Evolutionary conservation across 2,888 invertebrate species (phyloP).

Genomic region (Tetragonisca angustula): DNA sequence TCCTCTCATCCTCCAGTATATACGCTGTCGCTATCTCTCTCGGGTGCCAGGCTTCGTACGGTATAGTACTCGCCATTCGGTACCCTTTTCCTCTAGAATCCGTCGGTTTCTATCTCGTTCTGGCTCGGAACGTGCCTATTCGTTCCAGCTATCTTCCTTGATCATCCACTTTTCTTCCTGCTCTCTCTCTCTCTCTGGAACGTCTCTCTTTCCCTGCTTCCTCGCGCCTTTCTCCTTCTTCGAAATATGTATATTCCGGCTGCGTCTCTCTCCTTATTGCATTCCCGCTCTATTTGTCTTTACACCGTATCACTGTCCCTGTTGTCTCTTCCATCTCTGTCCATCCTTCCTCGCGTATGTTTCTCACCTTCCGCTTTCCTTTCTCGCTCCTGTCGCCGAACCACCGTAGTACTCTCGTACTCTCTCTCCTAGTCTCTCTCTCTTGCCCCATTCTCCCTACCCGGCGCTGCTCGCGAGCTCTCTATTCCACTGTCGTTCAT

Average conservation of each 20-base stretch:
- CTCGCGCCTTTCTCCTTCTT: slow-evolving; percentile 31
- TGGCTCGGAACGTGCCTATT: slow-evolving; percentile 36
- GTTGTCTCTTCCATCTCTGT: slow-evolving; percentile 42
- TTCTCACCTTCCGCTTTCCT: slow-evolving; percentile 54
- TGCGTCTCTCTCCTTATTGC: slow-evolving; percentile 57
- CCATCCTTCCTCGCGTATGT: slow-evolving; percentile 31
- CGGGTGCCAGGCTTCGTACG: slow-evolving; percentile 17
- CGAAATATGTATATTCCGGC: slow-evolving; percentile 46
- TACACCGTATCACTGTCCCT: slow-evolving; percentile 58
- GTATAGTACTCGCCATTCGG: slow-evolving; percentile 25
- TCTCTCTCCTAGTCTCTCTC: background rate
- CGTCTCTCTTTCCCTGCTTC: slow-evolving; percentile 6
- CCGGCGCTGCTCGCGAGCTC: background rate
- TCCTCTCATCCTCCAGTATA: background rate
- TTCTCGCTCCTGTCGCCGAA: slow-evolving; percentile 4
- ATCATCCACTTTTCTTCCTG: slow-evolving; percentile 2
- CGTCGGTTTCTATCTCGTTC: slow-evolving; percentile 42
- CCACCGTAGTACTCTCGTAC: background rate
- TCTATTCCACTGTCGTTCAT: slow-evolving; percentile 31
- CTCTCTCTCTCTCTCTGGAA: background rate
- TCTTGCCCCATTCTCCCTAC: background rate
- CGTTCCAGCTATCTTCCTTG: slow-evolving; percentile 38
- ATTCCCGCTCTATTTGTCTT: slow-evolving; percentile 62
- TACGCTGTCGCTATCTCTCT: slow-evolving; percentile 21
- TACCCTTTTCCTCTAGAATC: slow-evolving; percentile 35